A percentile compares a stretch with the other conserved stretches of the same genome.
Conservation (phyloP, 1,140 invertebrate species). For the Drosophila ogumai region DNA sequence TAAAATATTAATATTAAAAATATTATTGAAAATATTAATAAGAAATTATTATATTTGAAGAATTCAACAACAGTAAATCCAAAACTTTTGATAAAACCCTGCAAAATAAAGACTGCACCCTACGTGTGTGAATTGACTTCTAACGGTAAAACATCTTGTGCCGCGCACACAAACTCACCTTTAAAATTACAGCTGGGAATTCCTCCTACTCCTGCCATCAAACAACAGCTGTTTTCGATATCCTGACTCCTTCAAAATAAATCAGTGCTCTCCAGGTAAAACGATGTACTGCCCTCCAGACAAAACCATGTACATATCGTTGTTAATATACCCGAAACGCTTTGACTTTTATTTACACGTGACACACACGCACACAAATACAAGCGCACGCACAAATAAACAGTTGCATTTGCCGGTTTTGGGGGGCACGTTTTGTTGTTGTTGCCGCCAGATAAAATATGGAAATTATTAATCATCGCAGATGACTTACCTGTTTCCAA, state of each 20-base stretch:
- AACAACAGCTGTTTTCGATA: slow-evolving; percentile 36
- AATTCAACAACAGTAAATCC: no score
- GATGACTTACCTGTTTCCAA: slow-evolving; percentile 27
- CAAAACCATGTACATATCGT: neutral
- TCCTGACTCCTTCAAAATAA: neutral
- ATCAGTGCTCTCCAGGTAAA: neutral
- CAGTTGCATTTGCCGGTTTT: slow-evolving; percentile 44
- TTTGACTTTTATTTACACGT: slow-evolving; percentile 5
- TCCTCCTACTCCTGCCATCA: slow-evolving; percentile 1
- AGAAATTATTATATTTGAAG: no score
- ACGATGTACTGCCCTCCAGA: neutral
- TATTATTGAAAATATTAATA: no score
- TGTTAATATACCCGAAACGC: slow-evolving; percentile 7
- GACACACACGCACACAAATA: slow-evolving; percentile 17
- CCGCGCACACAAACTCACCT: slow-evolving; percentile 24
- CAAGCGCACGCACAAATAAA: slow-evolving; percentile 20
- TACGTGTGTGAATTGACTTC: neutral
- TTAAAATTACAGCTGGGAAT: slow-evolving; percentile 28
- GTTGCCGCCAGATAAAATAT: slow-evolving; percentile 18
- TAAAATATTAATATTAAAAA: no score
- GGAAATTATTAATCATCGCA: neutral
- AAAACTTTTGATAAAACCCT: no score
- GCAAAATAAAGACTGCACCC: neutral
- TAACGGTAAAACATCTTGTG: slow-evolving; percentile 14
- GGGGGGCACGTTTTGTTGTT: slow-evolving; percentile 13